Conservation (phyloP, 2,113 vertebrate species). For the Athene cunicularia region DNA sequence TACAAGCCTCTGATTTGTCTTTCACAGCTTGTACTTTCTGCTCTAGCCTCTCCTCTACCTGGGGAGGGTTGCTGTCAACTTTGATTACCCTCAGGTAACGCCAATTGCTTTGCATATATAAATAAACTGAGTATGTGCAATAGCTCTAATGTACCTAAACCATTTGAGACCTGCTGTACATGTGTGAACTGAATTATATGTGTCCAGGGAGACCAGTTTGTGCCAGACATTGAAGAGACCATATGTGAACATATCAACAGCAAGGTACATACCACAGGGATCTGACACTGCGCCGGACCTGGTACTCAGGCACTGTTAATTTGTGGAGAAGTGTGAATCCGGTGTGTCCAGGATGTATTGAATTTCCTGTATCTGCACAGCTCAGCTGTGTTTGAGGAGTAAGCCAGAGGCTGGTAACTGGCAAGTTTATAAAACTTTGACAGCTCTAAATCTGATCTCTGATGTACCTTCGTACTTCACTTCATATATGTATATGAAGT, state of each 20-base stretch:
- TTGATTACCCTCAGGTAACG: not conserved
- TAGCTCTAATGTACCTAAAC: not conserved
- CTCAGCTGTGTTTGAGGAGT: not conserved
- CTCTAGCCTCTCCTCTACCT: not conserved
- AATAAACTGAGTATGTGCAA: not conserved
- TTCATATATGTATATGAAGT: constrained; percentile 53
- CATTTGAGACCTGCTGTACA: not conserved
- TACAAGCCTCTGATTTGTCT: rapidly evolving
- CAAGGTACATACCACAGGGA: not conserved
- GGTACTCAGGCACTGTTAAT: not conserved
- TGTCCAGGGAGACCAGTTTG: rapidly evolving
- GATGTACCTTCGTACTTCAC: constrained; percentile 17
- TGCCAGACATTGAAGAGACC: not conserved
- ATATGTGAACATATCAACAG: not conserved
- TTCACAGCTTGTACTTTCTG: not conserved
- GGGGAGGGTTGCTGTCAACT: not conserved
- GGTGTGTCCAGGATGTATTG: not conserved
- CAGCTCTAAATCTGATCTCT: constrained; percentile 38
- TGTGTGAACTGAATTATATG: not conserved
- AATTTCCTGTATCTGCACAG: not conserved
- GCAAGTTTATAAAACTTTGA: constrained; percentile 12
- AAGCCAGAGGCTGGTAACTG: not conserved
- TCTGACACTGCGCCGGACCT: not conserved
- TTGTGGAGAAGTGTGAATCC: not conserved
- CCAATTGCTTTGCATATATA: not conserved